Base-by-base conservation (phyloP, 2,797 vertebrate species). In the Periparus ater region DNA sequence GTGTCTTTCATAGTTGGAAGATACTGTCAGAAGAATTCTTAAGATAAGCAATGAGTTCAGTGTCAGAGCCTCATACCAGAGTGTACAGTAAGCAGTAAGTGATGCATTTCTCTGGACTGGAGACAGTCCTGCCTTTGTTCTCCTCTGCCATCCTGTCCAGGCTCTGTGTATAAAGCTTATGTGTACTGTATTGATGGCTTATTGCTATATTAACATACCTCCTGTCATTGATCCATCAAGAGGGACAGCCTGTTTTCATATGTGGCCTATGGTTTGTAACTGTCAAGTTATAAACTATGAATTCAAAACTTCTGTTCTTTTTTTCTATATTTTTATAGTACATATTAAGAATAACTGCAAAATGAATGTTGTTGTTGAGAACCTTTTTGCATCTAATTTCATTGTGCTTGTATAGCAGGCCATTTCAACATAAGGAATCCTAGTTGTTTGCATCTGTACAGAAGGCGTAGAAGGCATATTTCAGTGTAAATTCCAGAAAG, bases 121-220 rank as follows among this genome's bases (percentile, higher is more conserved):
- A 89, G 76, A 96, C 91, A 95, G 89, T 94, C 63, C 27, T 84
- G 76, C 55, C 87, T 95, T 96, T 96, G 94, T 96, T 95, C 67
- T 30, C 34, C n/a, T 88, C 22, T 87, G 71, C 88, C 67, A 47
- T 62, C 84, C 63, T 75, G 22, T 88, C 54, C 38, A 94, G 78
- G 40, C 57, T 80, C 17, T 50, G 58, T 76, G 48, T 88, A 11
- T 85, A 54, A 71, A 76, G 48, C 79, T 88, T 75, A 58, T 8
- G 20, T 63, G 73, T 77, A 26, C 63, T 84, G 73, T 84, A 72
- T 76, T 70, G 80, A 79, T 85, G 80, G 42, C 50, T 93, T 29
- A 53, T 79, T 86, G 51, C 83, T 94, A 1, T 88, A 42, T 88
- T 93, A 89, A 72, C 48, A 73, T 73, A 74, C 48, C 34, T 91